A percentile compares a stretch with the other conserved stretches of the same genome.
These are phyloP conservation scores for Melitaea cinxia DNA, from an alignment of 1,140 invertebrate genomes.

Conservation along the genomic window DNA sequence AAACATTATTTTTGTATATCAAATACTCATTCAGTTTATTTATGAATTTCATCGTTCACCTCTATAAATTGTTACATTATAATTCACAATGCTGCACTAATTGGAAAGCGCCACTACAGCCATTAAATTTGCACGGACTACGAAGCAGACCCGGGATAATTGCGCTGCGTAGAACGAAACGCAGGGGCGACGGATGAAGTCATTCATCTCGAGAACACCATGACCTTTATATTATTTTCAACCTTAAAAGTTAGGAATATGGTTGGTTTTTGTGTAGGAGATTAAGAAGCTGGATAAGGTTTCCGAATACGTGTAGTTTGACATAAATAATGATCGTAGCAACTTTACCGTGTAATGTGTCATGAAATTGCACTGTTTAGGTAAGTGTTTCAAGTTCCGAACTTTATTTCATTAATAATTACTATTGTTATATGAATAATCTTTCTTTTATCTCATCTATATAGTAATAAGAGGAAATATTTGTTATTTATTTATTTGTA, in stretches of 20 bases:
- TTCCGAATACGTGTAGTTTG: constrained; percentile 50
- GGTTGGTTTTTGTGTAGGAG: constrained; percentile 1
- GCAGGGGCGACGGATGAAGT: constrained; percentile 50
- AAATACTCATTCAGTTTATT: background rate
- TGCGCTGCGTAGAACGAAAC: constrained; percentile 40
- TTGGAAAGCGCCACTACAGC: constrained; percentile 39
- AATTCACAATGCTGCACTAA: constrained; percentile 38
- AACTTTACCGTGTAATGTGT: background rate
- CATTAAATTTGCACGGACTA: constrained; percentile 60
- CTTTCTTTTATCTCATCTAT: too few species aligned
- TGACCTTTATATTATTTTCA: background rate
- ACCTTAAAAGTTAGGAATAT: background rate
- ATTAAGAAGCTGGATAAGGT: constrained; percentile 31
- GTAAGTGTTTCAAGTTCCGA: background rate
- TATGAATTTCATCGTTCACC: constrained; percentile 4
- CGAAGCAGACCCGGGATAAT: constrained; percentile 52
- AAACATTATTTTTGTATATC: too few species aligned
- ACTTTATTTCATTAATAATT: background rate
- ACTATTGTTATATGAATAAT: too few species aligned
- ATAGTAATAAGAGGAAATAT: too few species aligned
- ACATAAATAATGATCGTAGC: constrained; percentile 44
- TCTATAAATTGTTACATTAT: constrained; percentile 19
- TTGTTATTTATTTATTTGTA: too few species aligned
- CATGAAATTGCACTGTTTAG: background rate
- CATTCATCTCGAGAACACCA: constrained; percentile 35